phyloP scores from a whole-genome alignment of 2,113 vertebrate species.

The Rhineura floridana region DNA sequence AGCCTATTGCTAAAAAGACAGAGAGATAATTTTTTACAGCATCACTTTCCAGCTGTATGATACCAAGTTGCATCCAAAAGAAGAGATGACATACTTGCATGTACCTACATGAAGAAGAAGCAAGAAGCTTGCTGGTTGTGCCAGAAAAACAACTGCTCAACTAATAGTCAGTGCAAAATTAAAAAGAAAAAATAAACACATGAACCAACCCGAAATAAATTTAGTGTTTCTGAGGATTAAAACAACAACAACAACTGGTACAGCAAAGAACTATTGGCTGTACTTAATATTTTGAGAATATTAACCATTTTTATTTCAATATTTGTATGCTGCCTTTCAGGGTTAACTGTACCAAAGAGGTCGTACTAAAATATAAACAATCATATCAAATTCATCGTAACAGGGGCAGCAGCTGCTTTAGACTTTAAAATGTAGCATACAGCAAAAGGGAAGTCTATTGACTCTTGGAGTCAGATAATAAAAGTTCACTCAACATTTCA shows the following conservation, averaged over 20 bases:
- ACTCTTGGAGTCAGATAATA: not conserved
- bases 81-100: not conserved
- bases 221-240: not conserved
- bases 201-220: constrained; percentile 4
- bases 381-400: not conserved
- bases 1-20: not conserved
- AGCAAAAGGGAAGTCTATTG: not conserved
- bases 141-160: not conserved
- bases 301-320: not conserved
- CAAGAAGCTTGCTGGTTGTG: not conserved
- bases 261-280: not conserved
- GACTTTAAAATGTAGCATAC: not conserved
- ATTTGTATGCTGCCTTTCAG: not conserved
- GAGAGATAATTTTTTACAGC: not conserved
- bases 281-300: not conserved
- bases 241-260: not conserved
- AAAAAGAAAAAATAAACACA: not conserved
- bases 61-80: not conserved
- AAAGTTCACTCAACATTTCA: constrained; percentile 33
- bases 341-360: not conserved
- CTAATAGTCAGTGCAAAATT: not conserved
- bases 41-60: not conserved
- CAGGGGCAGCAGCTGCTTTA: not conserved
- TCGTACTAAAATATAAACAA: not conserved
- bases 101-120: not conserved